phyloP scores from a whole-genome alignment of 2,797 vertebrate genomes.

The Furcifer pardalis region DNA sequence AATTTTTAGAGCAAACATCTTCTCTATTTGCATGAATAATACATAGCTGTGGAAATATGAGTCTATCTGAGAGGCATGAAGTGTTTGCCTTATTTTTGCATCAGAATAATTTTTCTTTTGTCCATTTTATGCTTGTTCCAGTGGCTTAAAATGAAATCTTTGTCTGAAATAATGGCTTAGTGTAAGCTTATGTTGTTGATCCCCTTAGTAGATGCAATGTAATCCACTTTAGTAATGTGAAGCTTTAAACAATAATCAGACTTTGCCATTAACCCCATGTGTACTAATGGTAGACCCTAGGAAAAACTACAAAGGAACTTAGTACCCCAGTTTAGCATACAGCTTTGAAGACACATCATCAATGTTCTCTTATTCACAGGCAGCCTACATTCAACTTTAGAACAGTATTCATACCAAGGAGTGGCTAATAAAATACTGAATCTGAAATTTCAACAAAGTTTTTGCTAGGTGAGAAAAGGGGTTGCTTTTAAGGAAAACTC shows the following conservation, averaged over 20 bases:
- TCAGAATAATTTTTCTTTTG: conserved; percentile 88
- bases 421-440: conserved; percentile 61
- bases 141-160: conserved; percentile 88
- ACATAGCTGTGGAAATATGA: conserved; percentile 71
- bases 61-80: conserved; percentile 82
- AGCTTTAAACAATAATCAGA: conserved; percentile 84
- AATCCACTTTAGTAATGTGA: conserved; percentile 89
- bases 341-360: conserved; percentile 69
- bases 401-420: conserved; percentile 68
- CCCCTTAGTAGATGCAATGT: conserved; percentile 84
- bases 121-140: conserved; percentile 86
- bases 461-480: conserved; percentile 38
- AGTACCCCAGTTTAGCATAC: conserved; percentile 63
- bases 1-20: conserved; percentile 65
- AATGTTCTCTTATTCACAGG: conserved; percentile 75
- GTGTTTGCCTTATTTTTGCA: conserved; percentile 83
- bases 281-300: conserved; percentile 76
- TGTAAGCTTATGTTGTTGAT: conserved; percentile 87
- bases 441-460: conserved; percentile 60
- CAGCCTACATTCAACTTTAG: conserved; percentile 72
- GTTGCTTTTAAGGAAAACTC: conserved; percentile 5
- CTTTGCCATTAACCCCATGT: conserved; percentile 83
- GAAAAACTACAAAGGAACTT: conserved; percentile 72
- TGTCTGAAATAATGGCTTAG: conserved; percentile 85
- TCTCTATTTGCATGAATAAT: conserved; percentile 72